Conservation (phyloP, 2,113 vertebrate genomes). For the Nymphicus hollandicus region DNA sequence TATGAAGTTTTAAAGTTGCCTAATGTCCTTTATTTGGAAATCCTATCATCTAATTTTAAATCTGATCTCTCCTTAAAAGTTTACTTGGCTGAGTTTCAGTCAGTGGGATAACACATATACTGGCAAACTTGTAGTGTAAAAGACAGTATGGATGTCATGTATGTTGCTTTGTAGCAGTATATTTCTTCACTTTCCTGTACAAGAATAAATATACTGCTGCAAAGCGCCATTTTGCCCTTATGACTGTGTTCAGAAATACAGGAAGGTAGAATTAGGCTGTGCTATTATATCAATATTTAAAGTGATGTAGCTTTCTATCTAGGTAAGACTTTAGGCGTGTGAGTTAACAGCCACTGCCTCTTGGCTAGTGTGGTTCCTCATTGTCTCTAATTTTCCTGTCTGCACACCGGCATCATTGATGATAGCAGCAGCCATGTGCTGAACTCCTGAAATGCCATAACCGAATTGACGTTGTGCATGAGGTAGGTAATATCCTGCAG, state of each 20-base stretch:
- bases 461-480: neutral
- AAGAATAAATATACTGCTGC: neutral
- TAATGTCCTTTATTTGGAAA: neutral
- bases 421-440: neutral
- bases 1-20: neutral
- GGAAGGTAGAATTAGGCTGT: neutral
- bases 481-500: slow-evolving; percentile 51
- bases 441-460: neutral
- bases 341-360: neutral
- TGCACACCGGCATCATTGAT: neutral
- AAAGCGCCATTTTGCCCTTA: neutral
- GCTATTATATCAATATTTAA: neutral
- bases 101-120: neutral
- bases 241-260: neutral
- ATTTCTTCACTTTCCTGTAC: neutral
- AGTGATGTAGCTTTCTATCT: neutral
- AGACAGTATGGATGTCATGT: neutral
- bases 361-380: neutral
- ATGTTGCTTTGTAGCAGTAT: neutral
- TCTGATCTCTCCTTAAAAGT: neutral
- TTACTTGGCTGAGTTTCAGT: neutral
- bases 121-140: neutral
- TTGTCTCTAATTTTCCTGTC: neutral
- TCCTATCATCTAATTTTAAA: neutral
- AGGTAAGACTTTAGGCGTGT: neutral